Conservation (phyloP, 2,888 invertebrate species). For the Aphodius sticticus region DNA sequence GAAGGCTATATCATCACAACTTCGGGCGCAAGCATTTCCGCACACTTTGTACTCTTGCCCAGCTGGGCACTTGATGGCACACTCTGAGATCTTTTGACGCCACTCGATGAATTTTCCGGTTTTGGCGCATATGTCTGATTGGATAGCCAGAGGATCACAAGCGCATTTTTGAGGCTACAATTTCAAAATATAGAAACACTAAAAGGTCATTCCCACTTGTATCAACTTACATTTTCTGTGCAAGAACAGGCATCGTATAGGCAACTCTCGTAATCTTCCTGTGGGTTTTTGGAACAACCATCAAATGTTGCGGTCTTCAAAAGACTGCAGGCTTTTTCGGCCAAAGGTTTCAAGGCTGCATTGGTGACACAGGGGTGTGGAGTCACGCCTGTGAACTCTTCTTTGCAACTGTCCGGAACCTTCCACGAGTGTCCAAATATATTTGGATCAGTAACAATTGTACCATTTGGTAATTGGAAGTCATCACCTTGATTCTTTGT, state of each 20-base stretch:
- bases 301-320: slow-evolving; percentile 23
- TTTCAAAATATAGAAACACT: background rate
- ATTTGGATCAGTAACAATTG: slow-evolving; percentile 5
- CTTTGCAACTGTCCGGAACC: slow-evolving; percentile 15
- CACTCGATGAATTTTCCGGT: slow-evolving; percentile 22
- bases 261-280: slow-evolving; percentile 27
- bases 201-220: background rate
- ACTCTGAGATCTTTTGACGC: slow-evolving; percentile 20
- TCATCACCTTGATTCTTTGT: slow-evolving; percentile 24
- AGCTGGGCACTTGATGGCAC: slow-evolving; percentile 15
- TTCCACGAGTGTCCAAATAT: slow-evolving; percentile 31
- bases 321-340: slow-evolving; percentile 22
- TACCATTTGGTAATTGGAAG: slow-evolving; percentile 25
- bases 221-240: slow-evolving; percentile 27
- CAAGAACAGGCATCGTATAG: slow-evolving; percentile 29
- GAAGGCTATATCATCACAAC: slow-evolving; percentile 24
- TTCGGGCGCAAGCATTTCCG: slow-evolving; percentile 19
- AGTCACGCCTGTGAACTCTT: background rate
- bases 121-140: slow-evolving; percentile 20
- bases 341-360: slow-evolving; percentile 8
- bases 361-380: slow-evolving; percentile 25
- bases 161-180: slow-evolving; percentile 50
- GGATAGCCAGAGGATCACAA: slow-evolving; percentile 17
- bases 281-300: slow-evolving; percentile 8
- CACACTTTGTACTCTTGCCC: slow-evolving; percentile 28